phyloP scores from a whole-genome alignment of 2,113 vertebrate genomes.

The Parotia lawesii region DNA sequence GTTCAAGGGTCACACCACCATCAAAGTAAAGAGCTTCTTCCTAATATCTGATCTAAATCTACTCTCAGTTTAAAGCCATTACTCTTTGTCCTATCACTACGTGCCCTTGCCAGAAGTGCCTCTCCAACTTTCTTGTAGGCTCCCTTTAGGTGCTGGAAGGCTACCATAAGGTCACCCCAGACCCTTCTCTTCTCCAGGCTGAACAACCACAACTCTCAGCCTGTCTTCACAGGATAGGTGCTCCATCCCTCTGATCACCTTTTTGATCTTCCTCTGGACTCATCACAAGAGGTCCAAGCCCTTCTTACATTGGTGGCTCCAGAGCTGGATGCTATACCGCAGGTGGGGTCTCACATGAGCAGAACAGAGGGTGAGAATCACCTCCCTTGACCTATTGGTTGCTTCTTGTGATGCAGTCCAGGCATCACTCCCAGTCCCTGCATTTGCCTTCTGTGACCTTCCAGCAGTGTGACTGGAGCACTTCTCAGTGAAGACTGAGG shows the following conservation, averaged over 20 bases:
- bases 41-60: background rate
- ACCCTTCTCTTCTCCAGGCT: background rate
- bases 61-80: background rate
- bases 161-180: background rate
- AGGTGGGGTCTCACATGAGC: background rate
- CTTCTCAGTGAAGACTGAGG: background rate
- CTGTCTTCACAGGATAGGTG: background rate
- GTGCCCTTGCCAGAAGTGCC: background rate
- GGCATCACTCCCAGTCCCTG: background rate
- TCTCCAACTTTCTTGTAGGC: background rate
- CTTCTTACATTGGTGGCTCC: background rate
- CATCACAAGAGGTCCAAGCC: background rate
- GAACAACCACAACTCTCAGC: background rate
- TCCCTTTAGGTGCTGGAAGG: background rate
- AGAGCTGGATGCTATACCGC: background rate
- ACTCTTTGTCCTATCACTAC: background rate
- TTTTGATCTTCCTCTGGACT: background rate
- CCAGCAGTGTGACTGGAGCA: background rate
- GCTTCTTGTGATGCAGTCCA: background rate
- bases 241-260: background rate
- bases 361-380: background rate
- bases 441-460: background rate
- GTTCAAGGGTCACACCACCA: background rate
- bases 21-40: background rate
- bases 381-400: background rate